Conservation (phyloP, 2,888 invertebrate genomes). For the Cordylochernes scorpioides region DNA sequence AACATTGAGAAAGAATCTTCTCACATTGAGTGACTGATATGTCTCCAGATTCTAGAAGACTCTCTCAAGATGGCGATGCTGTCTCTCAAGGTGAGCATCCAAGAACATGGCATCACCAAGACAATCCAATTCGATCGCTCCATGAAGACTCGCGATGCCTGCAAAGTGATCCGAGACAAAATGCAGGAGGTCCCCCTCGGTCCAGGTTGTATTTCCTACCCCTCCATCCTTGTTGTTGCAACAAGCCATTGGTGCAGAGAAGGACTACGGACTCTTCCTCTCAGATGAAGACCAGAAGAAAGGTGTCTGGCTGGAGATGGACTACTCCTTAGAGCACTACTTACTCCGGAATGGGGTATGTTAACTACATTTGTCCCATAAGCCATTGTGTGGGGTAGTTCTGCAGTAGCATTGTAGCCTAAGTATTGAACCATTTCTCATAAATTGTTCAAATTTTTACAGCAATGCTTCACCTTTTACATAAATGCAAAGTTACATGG, state of each 20-base stretch:
- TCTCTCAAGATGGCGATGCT: too few relatives aligned
- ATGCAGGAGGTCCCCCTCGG: constrained; percentile 72
- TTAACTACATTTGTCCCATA: constrained; percentile 3
- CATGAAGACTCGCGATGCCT: constrained; percentile 80
- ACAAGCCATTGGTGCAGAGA: too few relatives aligned
- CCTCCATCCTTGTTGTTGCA: too few relatives aligned
- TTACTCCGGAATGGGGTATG: constrained; percentile 54
- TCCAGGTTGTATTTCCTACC: too few relatives aligned
- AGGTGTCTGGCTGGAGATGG: constrained; percentile 72
- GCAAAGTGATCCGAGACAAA: constrained; percentile 78
- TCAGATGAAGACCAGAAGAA: constrained; percentile 87
- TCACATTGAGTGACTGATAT: too few relatives aligned
- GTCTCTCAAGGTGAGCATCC: constrained; percentile 26
- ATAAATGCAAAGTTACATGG: too few relatives aligned
- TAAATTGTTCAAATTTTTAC: too few relatives aligned
- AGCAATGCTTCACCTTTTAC: too few relatives aligned
- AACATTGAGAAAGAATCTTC: too few relatives aligned
- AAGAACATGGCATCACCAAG: constrained; percentile 40
- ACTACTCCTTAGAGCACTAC: constrained; percentile 82
- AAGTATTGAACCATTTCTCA: too few relatives aligned
- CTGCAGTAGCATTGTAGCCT: too few relatives aligned
- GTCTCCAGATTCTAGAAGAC: too few relatives aligned
- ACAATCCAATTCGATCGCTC: constrained; percentile 91
- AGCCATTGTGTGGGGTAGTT: neutral
- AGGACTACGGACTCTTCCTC: constrained; percentile 85